Conservation (phyloP, 1,140 invertebrate genomes). For the Drosophila ogumai region DNA sequence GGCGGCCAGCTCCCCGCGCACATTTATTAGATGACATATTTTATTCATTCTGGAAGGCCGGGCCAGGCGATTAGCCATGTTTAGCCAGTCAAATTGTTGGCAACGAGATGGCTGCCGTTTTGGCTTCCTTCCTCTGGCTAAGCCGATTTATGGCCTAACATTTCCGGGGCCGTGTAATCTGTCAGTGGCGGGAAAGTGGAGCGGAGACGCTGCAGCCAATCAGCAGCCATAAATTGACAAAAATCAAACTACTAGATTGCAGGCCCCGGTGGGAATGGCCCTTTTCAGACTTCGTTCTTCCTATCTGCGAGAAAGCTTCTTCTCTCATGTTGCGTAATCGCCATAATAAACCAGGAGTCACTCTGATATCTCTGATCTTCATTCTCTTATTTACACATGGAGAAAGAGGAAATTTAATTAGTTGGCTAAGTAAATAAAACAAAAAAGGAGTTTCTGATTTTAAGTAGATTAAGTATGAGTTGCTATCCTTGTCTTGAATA, state of each 20-base stretch:
- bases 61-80: constrained; percentile 46
- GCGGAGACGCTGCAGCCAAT: constrained; percentile 11
- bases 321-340: constrained; percentile 59
- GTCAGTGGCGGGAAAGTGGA: constrained; percentile 22
- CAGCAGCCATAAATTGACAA: constrained; percentile 50
- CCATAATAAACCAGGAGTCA: constrained; percentile 64
- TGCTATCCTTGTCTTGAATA: not conserved
- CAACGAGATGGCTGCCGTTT: constrained; percentile 15
- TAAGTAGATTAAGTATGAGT: not conserved
- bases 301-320: not conserved
- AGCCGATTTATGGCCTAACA: constrained; percentile 58
- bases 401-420: constrained; percentile 2
- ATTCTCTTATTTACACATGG: constrained; percentile 4
- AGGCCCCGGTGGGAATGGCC: constrained; percentile 21
- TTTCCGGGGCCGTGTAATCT: constrained; percentile 48
- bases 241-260: constrained; percentile 46
- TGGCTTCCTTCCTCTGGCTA: constrained; percentile 35
- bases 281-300: not conserved
- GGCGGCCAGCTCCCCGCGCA: constrained; percentile 17
- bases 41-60: constrained; percentile 49
- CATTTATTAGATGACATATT: constrained; percentile 65
- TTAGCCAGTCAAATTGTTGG: constrained; percentile 65
- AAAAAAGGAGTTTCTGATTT: not conserved
- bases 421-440: not conserved
- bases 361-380: constrained; percentile 46